phyloP scores from a whole-genome alignment of 2,113 vertebrate species.

The Rissa tridactyla region DNA sequence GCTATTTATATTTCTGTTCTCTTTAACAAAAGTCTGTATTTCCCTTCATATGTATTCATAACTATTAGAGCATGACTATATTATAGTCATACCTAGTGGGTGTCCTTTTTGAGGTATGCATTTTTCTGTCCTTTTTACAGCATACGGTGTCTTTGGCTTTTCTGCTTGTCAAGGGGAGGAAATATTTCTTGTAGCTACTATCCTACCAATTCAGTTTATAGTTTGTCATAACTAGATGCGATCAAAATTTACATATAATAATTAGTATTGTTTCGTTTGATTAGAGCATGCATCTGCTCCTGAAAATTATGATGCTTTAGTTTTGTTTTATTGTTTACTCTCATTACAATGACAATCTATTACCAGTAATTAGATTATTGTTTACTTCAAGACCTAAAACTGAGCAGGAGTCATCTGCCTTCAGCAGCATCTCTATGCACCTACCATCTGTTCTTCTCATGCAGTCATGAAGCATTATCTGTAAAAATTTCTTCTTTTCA shows the following conservation, averaged over 20 bases:
- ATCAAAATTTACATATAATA: slow-evolving; percentile 24
- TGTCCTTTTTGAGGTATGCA: background rate
- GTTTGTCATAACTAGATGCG: background rate
- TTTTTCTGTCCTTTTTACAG: background rate
- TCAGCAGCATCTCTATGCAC: background rate
- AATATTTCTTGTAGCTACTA: background rate
- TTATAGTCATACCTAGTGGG: background rate
- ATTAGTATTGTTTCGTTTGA: slow-evolving; percentile 48
- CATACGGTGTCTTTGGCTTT: background rate
- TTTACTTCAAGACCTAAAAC: slow-evolving; percentile 49
- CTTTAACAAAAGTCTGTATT: background rate
- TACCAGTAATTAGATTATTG: slow-evolving; percentile 33
- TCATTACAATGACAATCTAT: slow-evolving; percentile 4
- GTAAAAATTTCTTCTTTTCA: slow-evolving; percentile 1
- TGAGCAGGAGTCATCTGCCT: background rate
- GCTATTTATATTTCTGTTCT: background rate
- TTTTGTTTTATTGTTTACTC: slow-evolving; percentile 19
- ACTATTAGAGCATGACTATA: background rate
- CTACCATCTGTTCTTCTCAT: slow-evolving; percentile 53
- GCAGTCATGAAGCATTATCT: background rate
- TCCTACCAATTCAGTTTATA: background rate
- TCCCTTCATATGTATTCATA: background rate
- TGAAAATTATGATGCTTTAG: slow-evolving; percentile 6
- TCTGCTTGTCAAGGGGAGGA: background rate
- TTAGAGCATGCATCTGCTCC: slow-evolving; percentile 13